Base-by-base conservation (phyloP, 1,140 invertebrate genomes). In the Theocolax elegans region DNA sequence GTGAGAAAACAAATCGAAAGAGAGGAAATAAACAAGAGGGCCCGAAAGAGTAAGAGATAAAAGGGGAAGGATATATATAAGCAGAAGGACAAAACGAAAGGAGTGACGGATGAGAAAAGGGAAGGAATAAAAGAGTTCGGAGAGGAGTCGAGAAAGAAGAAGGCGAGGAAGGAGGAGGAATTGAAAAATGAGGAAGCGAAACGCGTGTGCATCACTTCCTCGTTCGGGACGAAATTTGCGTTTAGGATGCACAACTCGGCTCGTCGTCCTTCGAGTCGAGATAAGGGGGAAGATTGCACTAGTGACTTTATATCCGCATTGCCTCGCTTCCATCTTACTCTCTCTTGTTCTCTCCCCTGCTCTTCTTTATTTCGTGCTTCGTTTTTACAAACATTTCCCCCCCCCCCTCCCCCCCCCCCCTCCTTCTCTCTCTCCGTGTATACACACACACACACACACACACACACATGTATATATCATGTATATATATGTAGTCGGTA, bases 1-100 rank as follows among this genome's bases (percentile, higher is more conserved):
- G n/a, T n/a, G 49, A 63, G 58, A 69, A 69, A 69, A 69, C 38
- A 63, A 63, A 63, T 63, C 46, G 46, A 46, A 56, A 46, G 58
- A 63, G 63, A 63, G 46, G 59, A 63, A 69, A 60, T 68, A 68
- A 60, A 68, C 44, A 68, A 59, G 35, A 59, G 29, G 31, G 29
- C 10, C 17, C 7, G 21, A 53, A 60, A 35, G 56, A 68, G 66
- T 53, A 68, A 51, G 56, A 68, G 66, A 59, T 60, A 68, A 68
- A 48, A 68, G 60, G 56, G 44, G 23, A 60, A 59, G 40, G 53
- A 67, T 56, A 67, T 35, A 67, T 44, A 49, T n/a, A 9, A 6
- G 48, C 21, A 51, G 2, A 49, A n/a, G n/a, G 42, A 49, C 40
- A 67, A 67, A 67, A 67, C 53, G 44, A 67, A 59, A 3, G n/a